These are phyloP conservation scores for Coranthus polyacanthus DNA, from an alignment of 2,797 vertebrate species.

Conservation along the genomic window DNA sequence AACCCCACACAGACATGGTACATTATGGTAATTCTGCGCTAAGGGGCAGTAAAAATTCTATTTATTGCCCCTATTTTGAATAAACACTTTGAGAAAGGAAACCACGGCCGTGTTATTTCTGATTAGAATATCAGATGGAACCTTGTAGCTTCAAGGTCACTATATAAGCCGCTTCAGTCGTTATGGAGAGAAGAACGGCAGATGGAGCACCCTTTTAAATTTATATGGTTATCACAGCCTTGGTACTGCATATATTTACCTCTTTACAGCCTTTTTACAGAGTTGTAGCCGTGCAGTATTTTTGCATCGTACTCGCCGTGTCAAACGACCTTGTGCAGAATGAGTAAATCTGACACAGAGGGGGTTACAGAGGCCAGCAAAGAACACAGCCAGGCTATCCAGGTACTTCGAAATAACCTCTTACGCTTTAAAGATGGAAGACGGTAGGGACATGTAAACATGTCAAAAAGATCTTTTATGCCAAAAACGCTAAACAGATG, in stretches of 20 bases:
- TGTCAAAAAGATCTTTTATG: constrained; percentile 34
- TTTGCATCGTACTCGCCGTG: constrained; percentile 60
- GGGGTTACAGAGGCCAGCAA: constrained; percentile 23
- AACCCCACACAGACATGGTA: constrained; percentile 49
- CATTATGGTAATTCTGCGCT: constrained; percentile 60
- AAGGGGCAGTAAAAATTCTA: constrained; percentile 61
- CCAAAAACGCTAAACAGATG: constrained; percentile 38
- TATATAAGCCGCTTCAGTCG: constrained; percentile 47
- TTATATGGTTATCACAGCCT: constrained; percentile 70
- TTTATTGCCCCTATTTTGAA: constrained; percentile 65
- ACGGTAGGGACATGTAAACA: constrained; percentile 26
- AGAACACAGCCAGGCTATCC: constrained; percentile 25
- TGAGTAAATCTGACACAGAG: constrained; percentile 38
- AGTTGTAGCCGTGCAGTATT: constrained; percentile 65
- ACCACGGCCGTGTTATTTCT: constrained; percentile 17
- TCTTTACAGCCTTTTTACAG: constrained; percentile 75
- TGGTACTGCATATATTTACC: constrained; percentile 70
- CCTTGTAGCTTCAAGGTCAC: constrained; percentile 69
- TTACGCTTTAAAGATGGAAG: constrained; percentile 30
- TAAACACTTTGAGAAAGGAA: constrained; percentile 58
- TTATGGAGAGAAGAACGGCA: constrained; percentile 56
- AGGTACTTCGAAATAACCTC: constrained; percentile 41
- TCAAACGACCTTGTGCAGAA: constrained; percentile 55
- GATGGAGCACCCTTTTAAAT: constrained; percentile 70
- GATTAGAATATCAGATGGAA: constrained; percentile 61